A percentile compares a stretch with the other conserved stretches of the same genome.
Conservation (phyloP, 2,797 vertebrate genomes). For the Acrossocheilus wenchowensis region DNA sequence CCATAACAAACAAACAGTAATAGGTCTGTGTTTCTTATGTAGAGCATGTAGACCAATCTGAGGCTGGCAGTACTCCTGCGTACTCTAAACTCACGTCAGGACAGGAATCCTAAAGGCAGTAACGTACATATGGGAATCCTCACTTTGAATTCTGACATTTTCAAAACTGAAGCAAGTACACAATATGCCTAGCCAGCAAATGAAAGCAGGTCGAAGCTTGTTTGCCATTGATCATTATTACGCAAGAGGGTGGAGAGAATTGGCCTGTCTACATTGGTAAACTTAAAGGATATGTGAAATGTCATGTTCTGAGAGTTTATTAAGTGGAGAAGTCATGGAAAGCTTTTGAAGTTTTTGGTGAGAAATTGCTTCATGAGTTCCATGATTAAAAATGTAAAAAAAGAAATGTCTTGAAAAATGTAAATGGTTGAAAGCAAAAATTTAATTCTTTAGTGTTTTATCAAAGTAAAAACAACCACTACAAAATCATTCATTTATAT, state of each 20-base stretch:
- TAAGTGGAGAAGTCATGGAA: background rate
- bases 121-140: constrained; percentile 59
- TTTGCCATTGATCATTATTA: constrained; percentile 1
- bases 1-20: constrained; percentile 73
- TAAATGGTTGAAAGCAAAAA: background rate
- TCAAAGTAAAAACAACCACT: background rate
- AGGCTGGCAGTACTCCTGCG: constrained; percentile 42
- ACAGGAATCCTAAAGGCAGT: constrained; percentile 51
- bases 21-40: constrained; percentile 58
- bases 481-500: too few relatives aligned
- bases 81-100: constrained; percentile 47
- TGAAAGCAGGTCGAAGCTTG: constrained; percentile 18
- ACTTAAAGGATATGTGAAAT: constrained; percentile 65
- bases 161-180: constrained; percentile 29
- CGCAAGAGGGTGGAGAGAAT: background rate
- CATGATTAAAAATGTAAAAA: background rate
- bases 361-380: background rate
- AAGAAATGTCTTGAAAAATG: background rate
- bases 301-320: constrained; percentile 65
- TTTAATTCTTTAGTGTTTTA: background rate
- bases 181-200: constrained; percentile 15
- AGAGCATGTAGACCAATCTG: constrained; percentile 51
- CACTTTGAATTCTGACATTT: constrained; percentile 41
- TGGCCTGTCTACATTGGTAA: constrained; percentile 49
- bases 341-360: background rate